A percentile compares a stretch with the other conserved stretches of the same genome.
Evolutionary conservation across 2,888 invertebrate species (phyloP).

Genomic region (Teleiodes luculella): DNA sequence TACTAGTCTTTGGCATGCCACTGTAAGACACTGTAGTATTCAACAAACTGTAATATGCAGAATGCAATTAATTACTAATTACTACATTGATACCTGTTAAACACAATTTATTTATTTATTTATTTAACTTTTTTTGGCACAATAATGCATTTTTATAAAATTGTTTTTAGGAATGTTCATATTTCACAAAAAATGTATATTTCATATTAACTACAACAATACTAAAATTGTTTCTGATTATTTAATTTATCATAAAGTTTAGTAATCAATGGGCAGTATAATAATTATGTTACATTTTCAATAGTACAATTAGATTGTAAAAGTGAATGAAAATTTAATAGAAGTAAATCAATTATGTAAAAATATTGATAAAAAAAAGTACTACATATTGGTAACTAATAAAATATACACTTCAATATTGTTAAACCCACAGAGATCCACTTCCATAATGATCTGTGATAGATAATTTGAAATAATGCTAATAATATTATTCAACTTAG

Average conservation of each 20-base stretch:
- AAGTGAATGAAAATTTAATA: background rate
- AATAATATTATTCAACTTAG: conserved; percentile 20
- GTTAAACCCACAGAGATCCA: background rate
- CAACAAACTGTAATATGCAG: background rate
- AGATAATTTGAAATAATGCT: background rate
- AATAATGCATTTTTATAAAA: background rate
- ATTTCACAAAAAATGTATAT: conserved; percentile 7
- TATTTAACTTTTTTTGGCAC: conserved; percentile 8
- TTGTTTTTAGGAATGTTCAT: conserved; percentile 1
- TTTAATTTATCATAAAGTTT: background rate
- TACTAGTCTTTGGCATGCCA: conserved; percentile 25
- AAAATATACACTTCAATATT: background rate
- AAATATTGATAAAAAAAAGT: background rate
- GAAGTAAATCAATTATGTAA: conserved; percentile 13
- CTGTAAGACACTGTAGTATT: conserved; percentile 4
- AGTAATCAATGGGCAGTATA: background rate
- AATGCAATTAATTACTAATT: background rate
- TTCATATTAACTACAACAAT: background rate
- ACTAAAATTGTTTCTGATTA: conserved; percentile 19
- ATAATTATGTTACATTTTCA: background rate
- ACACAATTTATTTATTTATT: background rate
- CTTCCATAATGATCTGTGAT: background rate
- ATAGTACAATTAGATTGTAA: conserved; percentile 17
- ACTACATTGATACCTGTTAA: background rate
- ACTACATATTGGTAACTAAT: conserved; percentile 20